Evolutionary conservation across 1,140 invertebrate genomes (phyloP).

Genomic region (Heliconius congener): DNA sequence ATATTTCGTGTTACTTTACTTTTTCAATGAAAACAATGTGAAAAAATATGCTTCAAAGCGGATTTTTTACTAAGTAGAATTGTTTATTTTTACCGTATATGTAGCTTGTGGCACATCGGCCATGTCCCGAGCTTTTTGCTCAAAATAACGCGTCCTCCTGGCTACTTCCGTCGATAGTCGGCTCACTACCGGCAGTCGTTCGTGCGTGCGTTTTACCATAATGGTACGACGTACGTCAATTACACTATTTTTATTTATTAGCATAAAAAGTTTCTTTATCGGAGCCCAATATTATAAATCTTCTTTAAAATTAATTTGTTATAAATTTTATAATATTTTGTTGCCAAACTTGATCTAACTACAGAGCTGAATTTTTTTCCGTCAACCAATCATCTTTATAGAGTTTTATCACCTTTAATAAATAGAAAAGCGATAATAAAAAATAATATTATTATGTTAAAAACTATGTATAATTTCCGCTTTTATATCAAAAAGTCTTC

Average conservation of each 20-base stretch:
- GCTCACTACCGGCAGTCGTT: constrained; percentile 25
- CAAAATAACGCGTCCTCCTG: constrained; percentile 70
- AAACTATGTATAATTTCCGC: background rate
- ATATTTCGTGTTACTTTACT: background rate
- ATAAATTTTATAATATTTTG: too few species aligned
- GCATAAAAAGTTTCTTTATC: background rate
- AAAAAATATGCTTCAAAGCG: background rate
- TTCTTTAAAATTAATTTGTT: background rate
- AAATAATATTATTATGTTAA: background rate
- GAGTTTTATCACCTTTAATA: too few species aligned
- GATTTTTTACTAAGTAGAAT: background rate
- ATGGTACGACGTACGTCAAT: constrained; percentile 36
- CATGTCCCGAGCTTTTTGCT: constrained; percentile 58
- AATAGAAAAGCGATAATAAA: background rate
- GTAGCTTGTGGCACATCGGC: constrained; percentile 13
- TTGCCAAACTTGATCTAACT: background rate
- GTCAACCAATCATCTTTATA: background rate
- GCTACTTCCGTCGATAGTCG: constrained; percentile 72
- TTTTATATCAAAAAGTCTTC: background rate
- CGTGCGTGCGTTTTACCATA: constrained; percentile 33
- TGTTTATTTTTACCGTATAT: constrained; percentile 7
- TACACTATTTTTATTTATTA: background rate
- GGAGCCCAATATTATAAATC: background rate
- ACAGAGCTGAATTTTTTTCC: background rate
- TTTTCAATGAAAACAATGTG: background rate